Conservation (phyloP, 2,797 vertebrate genomes). For the Danio kyathit region DNA sequence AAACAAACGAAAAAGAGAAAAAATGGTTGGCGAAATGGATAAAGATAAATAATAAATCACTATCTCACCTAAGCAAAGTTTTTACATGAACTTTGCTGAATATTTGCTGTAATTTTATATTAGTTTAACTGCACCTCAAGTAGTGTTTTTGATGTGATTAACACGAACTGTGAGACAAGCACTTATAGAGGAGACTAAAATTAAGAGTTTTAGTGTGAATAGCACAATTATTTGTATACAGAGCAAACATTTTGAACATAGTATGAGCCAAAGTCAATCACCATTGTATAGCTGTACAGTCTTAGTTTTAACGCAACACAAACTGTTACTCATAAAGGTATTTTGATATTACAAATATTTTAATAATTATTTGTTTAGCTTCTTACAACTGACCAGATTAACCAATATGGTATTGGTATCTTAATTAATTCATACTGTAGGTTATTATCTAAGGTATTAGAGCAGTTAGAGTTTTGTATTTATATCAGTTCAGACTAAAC, state of each 20-base stretch:
- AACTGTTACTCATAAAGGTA: neutral
- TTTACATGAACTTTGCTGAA: constrained; percentile 77
- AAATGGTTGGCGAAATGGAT: neutral
- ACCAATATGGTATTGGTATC: constrained; percentile 12
- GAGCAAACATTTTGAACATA: neutral
- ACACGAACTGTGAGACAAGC: constrained; percentile 53
- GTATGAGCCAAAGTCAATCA: constrained; percentile 17
- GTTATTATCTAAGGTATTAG: neutral
- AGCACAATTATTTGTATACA: neutral
- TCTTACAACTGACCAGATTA: constrained; percentile 28
- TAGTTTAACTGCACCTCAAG: constrained; percentile 75
- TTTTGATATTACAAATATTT: constrained; percentile 25
- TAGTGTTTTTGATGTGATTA: neutral
- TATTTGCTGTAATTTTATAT: constrained; percentile 66
- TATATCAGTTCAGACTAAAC: constrained; percentile 17
- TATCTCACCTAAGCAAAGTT: constrained; percentile 69
- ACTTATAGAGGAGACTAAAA: constrained; percentile 59
- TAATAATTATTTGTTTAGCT: constrained; percentile 15
- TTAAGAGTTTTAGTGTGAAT: constrained; percentile 3
- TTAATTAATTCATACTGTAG: constrained; percentile 2
- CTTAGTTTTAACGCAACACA: constrained; percentile 47
- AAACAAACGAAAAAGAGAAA: constrained; percentile 73
- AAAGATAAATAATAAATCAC: constrained; percentile 58
- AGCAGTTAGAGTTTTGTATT: constrained; percentile 11
- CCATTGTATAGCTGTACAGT: constrained; percentile 44